phyloP scores from a whole-genome alignment of 2,113 vertebrate genomes.

The Hippolais icterina region DNA sequence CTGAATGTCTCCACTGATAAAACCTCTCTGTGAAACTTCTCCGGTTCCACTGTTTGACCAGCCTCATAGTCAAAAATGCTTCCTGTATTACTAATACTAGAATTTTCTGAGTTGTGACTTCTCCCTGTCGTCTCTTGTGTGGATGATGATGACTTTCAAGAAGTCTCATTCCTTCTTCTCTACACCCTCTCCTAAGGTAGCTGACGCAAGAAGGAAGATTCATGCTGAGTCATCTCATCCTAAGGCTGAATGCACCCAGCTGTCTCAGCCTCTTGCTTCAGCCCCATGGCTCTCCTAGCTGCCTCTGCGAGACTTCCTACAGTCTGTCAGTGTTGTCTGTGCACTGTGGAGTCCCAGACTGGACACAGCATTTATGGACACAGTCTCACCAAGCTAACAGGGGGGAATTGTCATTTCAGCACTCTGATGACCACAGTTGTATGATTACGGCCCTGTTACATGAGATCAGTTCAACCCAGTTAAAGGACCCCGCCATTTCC shows the following conservation, averaged over 20 bases:
- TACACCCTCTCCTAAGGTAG: background rate
- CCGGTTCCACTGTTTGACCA: background rate
- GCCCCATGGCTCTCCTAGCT: background rate
- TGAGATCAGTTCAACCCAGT: fast-evolving
- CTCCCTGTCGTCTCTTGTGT: background rate
- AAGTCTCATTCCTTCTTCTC: background rate
- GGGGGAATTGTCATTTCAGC: background rate
- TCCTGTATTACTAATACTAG: background rate
- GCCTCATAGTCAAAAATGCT: background rate
- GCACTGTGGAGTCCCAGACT: background rate
- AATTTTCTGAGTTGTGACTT: background rate
- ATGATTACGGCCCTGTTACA: background rate
- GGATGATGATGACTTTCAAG: background rate
- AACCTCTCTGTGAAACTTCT: background rate
- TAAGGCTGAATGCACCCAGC: fast-evolving
- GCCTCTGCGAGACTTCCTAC: background rate
- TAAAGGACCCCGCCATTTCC: background rate
- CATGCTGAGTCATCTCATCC: background rate
- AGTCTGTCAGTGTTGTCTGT: background rate
- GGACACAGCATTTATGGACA: background rate
- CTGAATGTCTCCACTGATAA: background rate
- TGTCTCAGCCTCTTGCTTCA: background rate
- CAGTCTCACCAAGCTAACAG: background rate
- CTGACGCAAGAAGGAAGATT: background rate
- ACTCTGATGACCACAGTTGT: background rate